phyloP scores from a whole-genome alignment of 2,797 vertebrate genomes.

The Naso thynnoides region DNA sequence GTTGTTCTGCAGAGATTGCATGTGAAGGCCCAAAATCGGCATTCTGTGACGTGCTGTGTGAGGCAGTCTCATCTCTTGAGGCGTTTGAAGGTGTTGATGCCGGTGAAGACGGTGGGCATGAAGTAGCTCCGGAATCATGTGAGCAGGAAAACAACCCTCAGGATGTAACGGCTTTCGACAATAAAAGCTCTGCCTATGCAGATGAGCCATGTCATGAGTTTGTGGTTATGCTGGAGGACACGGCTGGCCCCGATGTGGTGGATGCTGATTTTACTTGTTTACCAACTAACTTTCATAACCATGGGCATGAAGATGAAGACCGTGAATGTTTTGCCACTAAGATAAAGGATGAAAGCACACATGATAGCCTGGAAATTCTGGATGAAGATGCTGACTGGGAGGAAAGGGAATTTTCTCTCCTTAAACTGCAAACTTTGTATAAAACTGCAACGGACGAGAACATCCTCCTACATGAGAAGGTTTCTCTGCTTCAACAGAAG shows the following conservation, averaged over 20 bases:
- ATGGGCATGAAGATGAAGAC: background rate
- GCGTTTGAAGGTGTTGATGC: conserved; percentile 13
- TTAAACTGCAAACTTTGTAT: conserved; percentile 50
- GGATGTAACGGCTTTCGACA: background rate
- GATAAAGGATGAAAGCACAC: conserved; percentile 15
- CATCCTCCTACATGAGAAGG: conserved; percentile 77
- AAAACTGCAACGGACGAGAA: conserved; percentile 72
- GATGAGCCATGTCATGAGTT: conserved; percentile 50
- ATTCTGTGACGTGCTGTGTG: background rate
- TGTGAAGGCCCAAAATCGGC: conserved; percentile 8
- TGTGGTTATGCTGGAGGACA: conserved; percentile 47
- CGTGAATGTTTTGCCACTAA: conserved; percentile 7
- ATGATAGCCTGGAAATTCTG: conserved; percentile 30
- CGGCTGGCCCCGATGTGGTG: conserved; percentile 31
- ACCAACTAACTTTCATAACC: background rate
- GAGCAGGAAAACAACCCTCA: conserved; percentile 48
- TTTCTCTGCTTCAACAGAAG: conserved; percentile 84
- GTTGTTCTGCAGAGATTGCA: background rate
- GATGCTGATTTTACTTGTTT: conserved; percentile 37
- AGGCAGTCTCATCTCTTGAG: background rate
- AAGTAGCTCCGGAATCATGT: conserved; percentile 40
- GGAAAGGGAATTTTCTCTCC: conserved; percentile 26
- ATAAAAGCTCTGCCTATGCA: conserved; percentile 12
- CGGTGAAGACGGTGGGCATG: conserved; percentile 23
- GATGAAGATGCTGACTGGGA: conserved; percentile 45